These are phyloP conservation scores for Meloidogyne hapla DNA, from an alignment of 1,140 invertebrate genomes.

Conservation along the genomic window DNA sequence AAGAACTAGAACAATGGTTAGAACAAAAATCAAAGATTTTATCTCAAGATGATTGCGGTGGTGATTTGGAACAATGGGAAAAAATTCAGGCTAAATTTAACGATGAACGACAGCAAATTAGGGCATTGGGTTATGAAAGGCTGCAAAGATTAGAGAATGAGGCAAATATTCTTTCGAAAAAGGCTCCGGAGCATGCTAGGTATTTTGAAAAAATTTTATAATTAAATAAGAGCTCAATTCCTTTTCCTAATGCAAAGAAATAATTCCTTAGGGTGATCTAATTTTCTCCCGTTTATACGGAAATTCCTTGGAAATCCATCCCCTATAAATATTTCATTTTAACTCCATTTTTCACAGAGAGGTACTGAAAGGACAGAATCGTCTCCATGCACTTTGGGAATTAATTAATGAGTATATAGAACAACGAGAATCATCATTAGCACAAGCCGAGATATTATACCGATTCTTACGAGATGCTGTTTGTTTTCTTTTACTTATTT, in stretches of 20 bases:
- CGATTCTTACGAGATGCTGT: conserved; percentile 92
- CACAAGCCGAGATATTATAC: conserved; percentile 90
- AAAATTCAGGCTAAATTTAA: conserved; percentile 82
- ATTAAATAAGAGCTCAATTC: conserved; percentile 69
- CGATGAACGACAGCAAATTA: conserved; percentile 86
- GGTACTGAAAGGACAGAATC: conserved; percentile 72
- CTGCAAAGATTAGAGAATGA: conserved; percentile 89
- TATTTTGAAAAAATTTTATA: conserved; percentile 75
- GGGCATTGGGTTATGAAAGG: conserved; percentile 79
- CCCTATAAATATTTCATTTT: no score
- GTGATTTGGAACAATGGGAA: conserved; percentile 91
- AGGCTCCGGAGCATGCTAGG: conserved; percentile 77
- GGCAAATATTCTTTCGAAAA: conserved; percentile 75
- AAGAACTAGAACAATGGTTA: conserved; percentile 90
- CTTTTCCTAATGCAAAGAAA: no score
- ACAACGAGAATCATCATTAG: conserved; percentile 79
- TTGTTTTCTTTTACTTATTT: neutral
- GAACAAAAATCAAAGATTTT: conserved; percentile 85
- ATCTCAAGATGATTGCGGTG: conserved; percentile 89
- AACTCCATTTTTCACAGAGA: conserved; percentile 57
- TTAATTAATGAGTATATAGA: conserved; percentile 81
- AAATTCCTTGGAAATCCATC: no score
- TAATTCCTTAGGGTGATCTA: no score
- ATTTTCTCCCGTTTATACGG: no score
- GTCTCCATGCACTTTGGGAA: conserved; percentile 75